A percentile compares a stretch with the other conserved stretches of the same genome.
These are phyloP conservation scores for Antheraea pernyi DNA, from an alignment of 1,140 invertebrate genomes.

Conservation along the genomic window DNA sequence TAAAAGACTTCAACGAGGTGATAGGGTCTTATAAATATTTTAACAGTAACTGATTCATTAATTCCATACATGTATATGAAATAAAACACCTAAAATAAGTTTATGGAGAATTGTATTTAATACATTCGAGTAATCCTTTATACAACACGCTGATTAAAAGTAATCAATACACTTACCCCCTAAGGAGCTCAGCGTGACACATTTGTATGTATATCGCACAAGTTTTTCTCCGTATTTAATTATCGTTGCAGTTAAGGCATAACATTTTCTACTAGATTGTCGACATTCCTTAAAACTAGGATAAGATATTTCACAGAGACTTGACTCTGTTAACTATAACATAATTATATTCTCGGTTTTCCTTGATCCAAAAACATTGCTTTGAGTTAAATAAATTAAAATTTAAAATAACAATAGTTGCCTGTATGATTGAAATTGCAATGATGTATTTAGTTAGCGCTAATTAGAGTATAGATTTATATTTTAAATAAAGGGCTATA, in stretches of 20 bases:
- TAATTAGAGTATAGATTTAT: no score
- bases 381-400: no score
- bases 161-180: not conserved
- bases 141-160: not conserved
- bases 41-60: no score
- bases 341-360: not conserved
- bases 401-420: no score
- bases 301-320: constrained; percentile 1
- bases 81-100: no score
- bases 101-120: not conserved
- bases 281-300: not conserved
- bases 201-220: not conserved
- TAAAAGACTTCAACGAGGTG: no score
- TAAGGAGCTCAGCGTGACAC: not conserved
- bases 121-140: not conserved
- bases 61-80: no score
- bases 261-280: not conserved
- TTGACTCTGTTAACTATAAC: not conserved
- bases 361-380: no score
- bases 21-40: no score
- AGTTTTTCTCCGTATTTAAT: constrained; percentile 3
- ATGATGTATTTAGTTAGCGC: no score
- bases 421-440: no score
- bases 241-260: constrained; percentile 1
- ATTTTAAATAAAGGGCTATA: no score